phyloP scores from a whole-genome alignment of 2,888 invertebrate genomes.

The Drosophila kokeensis region DNA sequence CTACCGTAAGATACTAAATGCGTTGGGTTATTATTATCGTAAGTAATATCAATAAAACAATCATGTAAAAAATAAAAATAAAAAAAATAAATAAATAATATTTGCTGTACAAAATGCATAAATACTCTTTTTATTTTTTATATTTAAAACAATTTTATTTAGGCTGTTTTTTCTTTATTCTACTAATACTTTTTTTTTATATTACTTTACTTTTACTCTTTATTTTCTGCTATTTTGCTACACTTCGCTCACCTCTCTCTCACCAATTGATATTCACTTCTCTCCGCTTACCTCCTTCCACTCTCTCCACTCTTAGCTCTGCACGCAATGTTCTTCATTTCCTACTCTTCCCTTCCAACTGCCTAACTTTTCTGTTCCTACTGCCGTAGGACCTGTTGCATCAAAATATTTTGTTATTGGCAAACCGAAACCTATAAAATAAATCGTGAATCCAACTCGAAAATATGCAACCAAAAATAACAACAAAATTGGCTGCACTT shows the following conservation, averaged over 20 bases:
- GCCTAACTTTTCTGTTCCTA: too few relatives aligned
- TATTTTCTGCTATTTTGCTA: not conserved
- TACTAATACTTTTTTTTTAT: not conserved
- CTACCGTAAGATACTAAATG: too few relatives aligned
- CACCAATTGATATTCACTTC: not conserved
- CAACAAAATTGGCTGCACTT: constrained; percentile 51
- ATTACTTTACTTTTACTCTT: not conserved
- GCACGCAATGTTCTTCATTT: not conserved
- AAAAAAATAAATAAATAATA: not conserved
- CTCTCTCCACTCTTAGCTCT: not conserved
- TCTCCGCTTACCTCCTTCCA: not conserved
- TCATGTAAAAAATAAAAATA: not conserved
- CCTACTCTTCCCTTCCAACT: not conserved
- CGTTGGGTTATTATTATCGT: not conserved
- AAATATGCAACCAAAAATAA: not conserved
- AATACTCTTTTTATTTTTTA: not conserved
- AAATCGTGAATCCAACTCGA: constrained; percentile 39
- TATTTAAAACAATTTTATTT: too few relatives aligned
- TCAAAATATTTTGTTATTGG: constrained; percentile 3
- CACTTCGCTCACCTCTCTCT: not conserved
- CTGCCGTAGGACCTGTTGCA: constrained; percentile 57
- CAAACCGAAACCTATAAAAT: constrained; percentile 28
- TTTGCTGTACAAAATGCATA: not conserved
- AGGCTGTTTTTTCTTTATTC: not conserved
- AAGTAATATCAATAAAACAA: not conserved